These are phyloP conservation scores for Scaptomyza hsui DNA, from an alignment of 1,140 invertebrate species.

Conservation along the genomic window DNA sequence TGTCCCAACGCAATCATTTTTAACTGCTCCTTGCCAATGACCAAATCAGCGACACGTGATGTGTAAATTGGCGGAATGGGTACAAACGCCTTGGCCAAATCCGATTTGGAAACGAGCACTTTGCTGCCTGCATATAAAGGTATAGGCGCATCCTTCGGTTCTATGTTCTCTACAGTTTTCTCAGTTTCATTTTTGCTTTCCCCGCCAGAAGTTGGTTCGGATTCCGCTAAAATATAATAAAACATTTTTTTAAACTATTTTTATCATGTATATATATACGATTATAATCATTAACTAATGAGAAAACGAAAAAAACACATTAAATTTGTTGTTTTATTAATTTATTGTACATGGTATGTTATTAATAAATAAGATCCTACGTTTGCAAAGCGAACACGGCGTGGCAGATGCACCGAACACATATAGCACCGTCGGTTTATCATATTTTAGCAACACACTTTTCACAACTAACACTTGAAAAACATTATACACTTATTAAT, in stretches of 20 bases:
- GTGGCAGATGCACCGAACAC: conserved; percentile 7
- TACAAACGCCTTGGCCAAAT: conserved; percentile 60
- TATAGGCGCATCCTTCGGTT: conserved; percentile 44
- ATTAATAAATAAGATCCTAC: conserved; percentile 19
- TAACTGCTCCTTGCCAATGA: conserved; percentile 68
- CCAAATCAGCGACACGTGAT: conserved; percentile 69
- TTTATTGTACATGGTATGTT: conserved; percentile 30
- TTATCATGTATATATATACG: background rate
- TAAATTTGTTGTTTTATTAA: conserved; percentile 12
- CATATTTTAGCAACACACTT: conserved; percentile 7
- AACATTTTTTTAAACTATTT: background rate
- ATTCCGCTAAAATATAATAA: conserved; percentile 17
- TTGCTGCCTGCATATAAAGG: conserved; percentile 63
- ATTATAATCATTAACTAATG: conserved; percentile 3
- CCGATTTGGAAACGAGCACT: conserved; percentile 57
- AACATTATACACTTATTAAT: background rate
- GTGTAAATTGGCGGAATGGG: conserved; percentile 69
- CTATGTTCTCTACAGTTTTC: background rate
- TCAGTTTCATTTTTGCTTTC: conserved; percentile 8
- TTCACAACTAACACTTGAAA: background rate
- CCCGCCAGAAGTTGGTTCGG: background rate
- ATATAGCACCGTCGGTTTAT: background rate
- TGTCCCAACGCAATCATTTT: conserved; percentile 47
- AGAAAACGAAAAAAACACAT: conserved; percentile 32
- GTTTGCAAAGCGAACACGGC: conserved; percentile 17